Percentiles rank a stretch among this genome's conserved stretches.
These are phyloP conservation scores for Cristatella mucedo DNA, from an alignment of 2,888 invertebrate species.

Conservation along the genomic window DNA sequence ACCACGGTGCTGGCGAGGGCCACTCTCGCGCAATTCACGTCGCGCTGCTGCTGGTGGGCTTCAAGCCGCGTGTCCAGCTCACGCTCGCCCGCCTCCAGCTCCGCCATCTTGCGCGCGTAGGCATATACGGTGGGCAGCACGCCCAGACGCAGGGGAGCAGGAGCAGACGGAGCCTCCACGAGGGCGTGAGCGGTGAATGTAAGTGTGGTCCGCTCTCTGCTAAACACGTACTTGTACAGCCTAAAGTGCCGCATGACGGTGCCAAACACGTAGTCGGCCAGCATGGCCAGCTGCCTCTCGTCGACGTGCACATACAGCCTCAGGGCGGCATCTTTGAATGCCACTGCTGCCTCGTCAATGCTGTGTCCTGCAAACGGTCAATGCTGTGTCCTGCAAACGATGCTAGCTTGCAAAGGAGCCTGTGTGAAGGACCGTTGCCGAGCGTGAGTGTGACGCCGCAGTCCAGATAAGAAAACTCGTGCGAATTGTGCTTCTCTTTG, in stretches of 20 bases:
- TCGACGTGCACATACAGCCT: slow-evolving; percentile 15
- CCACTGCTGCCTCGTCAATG: slow-evolving; percentile 19
- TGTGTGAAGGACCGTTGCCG: too few relatives aligned
- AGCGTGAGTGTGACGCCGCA: too few relatives aligned
- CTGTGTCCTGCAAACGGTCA: slow-evolving; percentile 12
- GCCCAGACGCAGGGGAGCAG: slow-evolving; percentile 15
- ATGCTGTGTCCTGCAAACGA: too few relatives aligned
- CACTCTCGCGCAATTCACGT: slow-evolving; percentile 14
- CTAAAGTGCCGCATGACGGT: slow-evolving; percentile 26
- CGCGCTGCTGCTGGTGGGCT: slow-evolving; percentile 14
- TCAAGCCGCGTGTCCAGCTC: slow-evolving; percentile 14
- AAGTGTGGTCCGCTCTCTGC: slow-evolving; percentile 15
- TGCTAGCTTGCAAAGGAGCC: too few relatives aligned
- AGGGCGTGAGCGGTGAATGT: slow-evolving; percentile 14
- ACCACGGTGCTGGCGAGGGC: background rate
- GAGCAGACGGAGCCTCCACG: slow-evolving; percentile 16
- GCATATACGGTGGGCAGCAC: slow-evolving; percentile 21
- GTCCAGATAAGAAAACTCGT: too few relatives aligned
- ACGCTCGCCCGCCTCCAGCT: slow-evolving; percentile 18
- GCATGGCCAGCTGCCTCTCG: slow-evolving; percentile 21
- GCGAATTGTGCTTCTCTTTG: too few relatives aligned
- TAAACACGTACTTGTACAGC: slow-evolving; percentile 26
- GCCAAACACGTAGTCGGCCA: slow-evolving; percentile 23
- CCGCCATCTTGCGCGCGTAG: slow-evolving; percentile 21
- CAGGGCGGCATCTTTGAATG: slow-evolving; percentile 16